Base-by-base conservation (phyloP, 2,888 invertebrate genomes). In the Drosophila anomalata region DNA sequence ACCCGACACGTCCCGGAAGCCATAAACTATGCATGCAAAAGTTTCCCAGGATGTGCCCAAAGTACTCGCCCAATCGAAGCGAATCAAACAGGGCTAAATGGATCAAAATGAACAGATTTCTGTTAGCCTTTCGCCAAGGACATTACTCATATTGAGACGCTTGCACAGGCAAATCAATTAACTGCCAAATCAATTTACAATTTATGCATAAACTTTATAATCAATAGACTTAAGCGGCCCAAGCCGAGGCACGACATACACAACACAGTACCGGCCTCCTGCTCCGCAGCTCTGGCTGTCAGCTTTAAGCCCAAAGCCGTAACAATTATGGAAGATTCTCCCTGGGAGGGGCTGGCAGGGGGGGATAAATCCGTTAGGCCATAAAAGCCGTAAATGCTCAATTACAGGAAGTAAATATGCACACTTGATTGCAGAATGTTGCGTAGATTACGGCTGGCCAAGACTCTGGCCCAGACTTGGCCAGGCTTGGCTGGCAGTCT, bases 401-500 rank as follows among this genome's bases (percentile, higher is more conserved):
- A 84, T 84, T 88, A 84, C 87, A 87, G 89, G 85, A 88, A 84
- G 88, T 88, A 88, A 84, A 88, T 84, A 84, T 82, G 88, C 88
- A 82, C 82, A 88, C 87, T 88, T 81, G 89, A 84, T 70, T 87
- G 85, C 87, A 75, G 87, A 87, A 88, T 86, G 83, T 79, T 82
- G 82, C 87, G 84, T 88, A 88, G 83, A 88, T 77, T 70, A 67
- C 44, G 42, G 33, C 44, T 59, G 59, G 41, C 56, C 56, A n/a
- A 3, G 29, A 12, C 41, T 26, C 26, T 5, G 6, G 51, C 36
- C 48, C 14, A 29, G 50, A 44, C 62, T 63, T 59, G 60, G 51
- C 26, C 50, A 26, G 57, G 44, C 36, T 36, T 42, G 61, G 50
- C 50, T 24, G 29, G 29, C 31, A 42, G 65, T 11, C 22, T 46